A percentile compares a stretch with the other conserved stretches of the same genome.
Evolutionary conservation across 2,888 invertebrate genomes (phyloP).

Genomic region (Parnassius glacialis): DNA sequence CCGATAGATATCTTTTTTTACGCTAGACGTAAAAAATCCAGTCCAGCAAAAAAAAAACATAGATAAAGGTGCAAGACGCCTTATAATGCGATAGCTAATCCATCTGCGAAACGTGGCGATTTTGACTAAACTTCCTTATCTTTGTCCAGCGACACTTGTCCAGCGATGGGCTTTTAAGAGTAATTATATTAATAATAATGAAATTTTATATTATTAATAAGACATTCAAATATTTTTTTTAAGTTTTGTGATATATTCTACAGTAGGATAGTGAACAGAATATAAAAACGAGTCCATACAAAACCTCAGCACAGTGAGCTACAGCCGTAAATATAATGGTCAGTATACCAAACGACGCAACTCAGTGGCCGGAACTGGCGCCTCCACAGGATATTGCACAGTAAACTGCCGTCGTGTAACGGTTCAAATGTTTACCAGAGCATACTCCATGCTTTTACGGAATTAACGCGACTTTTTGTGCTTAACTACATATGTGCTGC

Average conservation of each 20-base stretch:
- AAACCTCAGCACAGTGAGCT: conserved; percentile 30
- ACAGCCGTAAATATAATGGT: conserved; percentile 42
- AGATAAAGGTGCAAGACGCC: too few relatives aligned
- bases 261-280: conserved; percentile 17
- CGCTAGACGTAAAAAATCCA: too few relatives aligned
- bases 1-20: too few relatives aligned
- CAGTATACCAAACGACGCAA: conserved; percentile 37
- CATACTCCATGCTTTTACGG: conserved; percentile 27
- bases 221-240: too few relatives aligned
- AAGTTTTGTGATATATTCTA: conserved; percentile 5
- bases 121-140: too few relatives aligned
- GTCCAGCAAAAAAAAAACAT: too few relatives aligned
- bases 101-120: too few relatives aligned
- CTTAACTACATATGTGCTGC: conserved; percentile 8
- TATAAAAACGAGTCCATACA: conserved; percentile 22
- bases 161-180: too few relatives aligned
- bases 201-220: too few relatives aligned
- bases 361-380: conserved; percentile 50
- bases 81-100: too few relatives aligned
- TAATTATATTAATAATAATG: too few relatives aligned
- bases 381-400: conserved; percentile 63
- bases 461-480: conserved; percentile 24
- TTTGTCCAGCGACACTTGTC: too few relatives aligned
- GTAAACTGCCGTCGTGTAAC: conserved; percentile 47
- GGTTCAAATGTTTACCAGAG: conserved; percentile 33